Percentiles rank a stretch among this genome's conserved stretches.
Conservation (phyloP, 35 echinoderm and acorn worm species). For the Anneissia japonica region DNA sequence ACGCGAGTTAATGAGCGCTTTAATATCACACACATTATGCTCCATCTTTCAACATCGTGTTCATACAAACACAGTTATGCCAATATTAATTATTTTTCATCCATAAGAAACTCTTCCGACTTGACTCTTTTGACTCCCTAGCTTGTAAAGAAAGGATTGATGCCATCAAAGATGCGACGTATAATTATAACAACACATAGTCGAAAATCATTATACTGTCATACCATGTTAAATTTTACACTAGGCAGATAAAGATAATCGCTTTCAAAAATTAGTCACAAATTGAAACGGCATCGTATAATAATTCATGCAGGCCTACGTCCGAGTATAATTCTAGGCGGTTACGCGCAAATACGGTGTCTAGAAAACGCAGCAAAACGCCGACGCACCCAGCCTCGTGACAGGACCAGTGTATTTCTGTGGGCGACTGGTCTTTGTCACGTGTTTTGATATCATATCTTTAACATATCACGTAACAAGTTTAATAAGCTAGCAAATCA, state of each 20-base stretch:
- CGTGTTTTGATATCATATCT: no score
- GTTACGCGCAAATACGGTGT: not conserved
- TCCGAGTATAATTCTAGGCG: no score
- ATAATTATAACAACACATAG: not conserved
- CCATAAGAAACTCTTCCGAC: not conserved
- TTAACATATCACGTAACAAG: no score
- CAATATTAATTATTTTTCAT: not conserved
- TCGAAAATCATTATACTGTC: not conserved
- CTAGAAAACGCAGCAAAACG: not conserved
- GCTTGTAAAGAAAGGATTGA: not conserved
- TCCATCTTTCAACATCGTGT: not conserved
- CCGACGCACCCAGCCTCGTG: not conserved
- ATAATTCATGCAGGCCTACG: no score
- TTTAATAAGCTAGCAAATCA: no score
- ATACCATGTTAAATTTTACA: not conserved
- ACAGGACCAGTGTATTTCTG: no score
- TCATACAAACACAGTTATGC: not conserved
- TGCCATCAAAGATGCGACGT: not conserved
- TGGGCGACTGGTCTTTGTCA: no score
- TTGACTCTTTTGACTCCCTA: not conserved
- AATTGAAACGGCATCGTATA: not conserved
- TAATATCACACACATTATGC: not conserved
- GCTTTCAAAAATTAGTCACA: not conserved
- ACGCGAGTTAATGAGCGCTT: no score
- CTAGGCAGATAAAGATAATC: constrained; percentile 1